These are phyloP conservation scores for Clarias fuscus DNA, from an alignment of 2,797 vertebrate genomes.

Conservation along the genomic window DNA sequence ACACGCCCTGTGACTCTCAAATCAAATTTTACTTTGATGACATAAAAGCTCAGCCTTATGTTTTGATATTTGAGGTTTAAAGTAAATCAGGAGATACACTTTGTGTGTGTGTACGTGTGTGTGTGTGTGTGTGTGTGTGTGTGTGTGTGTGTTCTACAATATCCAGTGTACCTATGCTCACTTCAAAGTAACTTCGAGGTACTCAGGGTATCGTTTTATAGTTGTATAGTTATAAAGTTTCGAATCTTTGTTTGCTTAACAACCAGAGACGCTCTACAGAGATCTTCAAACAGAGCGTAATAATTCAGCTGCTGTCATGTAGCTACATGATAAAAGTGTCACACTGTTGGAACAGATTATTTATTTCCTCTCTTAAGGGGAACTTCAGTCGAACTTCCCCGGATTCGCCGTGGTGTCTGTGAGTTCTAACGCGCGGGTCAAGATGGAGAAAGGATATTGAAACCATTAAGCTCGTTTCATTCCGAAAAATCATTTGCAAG, in stretches of 20 bases:
- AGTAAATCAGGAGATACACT: conserved; percentile 20
- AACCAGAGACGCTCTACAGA: background rate
- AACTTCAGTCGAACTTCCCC: conserved; percentile 3
- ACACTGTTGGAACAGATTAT: conserved; percentile 29
- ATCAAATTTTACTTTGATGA: conserved; percentile 45
- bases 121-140: background rate
- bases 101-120: conserved; percentile 9
- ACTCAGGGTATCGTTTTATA: conserved; percentile 1
- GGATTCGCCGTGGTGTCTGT: conserved; percentile 32
- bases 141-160: conserved; percentile 8
- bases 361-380: conserved; percentile 24
- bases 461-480: conserved; percentile 43
- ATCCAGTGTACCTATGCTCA: conserved; percentile 4
- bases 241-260: background rate
- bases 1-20: background rate
- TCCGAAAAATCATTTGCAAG: conserved; percentile 52
- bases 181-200: conserved; percentile 29
- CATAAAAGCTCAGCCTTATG: conserved; percentile 47
- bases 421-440: conserved; percentile 44
- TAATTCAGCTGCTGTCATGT: background rate
- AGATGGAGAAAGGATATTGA: conserved; percentile 35
- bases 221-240: conserved; percentile 4
- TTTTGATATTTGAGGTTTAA: conserved; percentile 50
- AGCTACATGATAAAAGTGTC: conserved; percentile 8
- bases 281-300: background rate